Base-by-base conservation (phyloP, 37 sponge, comb jelly and placozoan species). In the Tethya wilhelma region DNA sequence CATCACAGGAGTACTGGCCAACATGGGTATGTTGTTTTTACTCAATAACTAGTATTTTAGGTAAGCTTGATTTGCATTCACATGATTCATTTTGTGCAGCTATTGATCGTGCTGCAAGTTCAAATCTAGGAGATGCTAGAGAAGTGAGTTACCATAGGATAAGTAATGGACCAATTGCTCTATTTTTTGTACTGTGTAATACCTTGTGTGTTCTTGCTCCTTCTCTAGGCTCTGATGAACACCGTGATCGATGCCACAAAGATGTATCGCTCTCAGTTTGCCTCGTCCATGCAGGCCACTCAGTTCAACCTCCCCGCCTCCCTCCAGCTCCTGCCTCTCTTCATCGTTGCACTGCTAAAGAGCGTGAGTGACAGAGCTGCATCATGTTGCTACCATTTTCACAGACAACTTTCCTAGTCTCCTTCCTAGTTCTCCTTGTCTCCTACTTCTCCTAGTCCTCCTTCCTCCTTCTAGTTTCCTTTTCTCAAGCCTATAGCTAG, bases 81-180 rank as follows among this genome's bases (percentile, higher is more conserved):
- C 55, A 49, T 49, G 11, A 20, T 11, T 49, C 55, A 49, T 49
- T 49, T 38, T 41, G 43, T 87, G 53, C 39, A 91, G 95, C 89
- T 39, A 94, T 89, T 12, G 94, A 98, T 79, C 80, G 91, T 71
- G 56, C 76, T 20, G 56, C 71, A 46, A 82, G 77, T 53, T 75
- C 94, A 29, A 83, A 82, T 42, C 77, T 98, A 2, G 98, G 96
- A 62, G 96, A 95, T 90, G 98, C 98, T 19, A 75, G 98, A 68
- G 94, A 95, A 32, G 95, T 91, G 67, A 49, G 78, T 73, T 4
- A 26, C 1, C n/a, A n/a, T n/a, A n/a, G n/a, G n/a, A n/a, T n/a
- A n/a, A n/a, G n/a, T n/a, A n/a, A n/a, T n/a, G n/a, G n/a, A n/a
- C n/a, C n/a, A n/a, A n/a, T n/a, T n/a, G n/a, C n/a, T n/a, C n/a